phyloP scores from a whole-genome alignment of 2,888 invertebrate species.

The Bugula neritina region DNA sequence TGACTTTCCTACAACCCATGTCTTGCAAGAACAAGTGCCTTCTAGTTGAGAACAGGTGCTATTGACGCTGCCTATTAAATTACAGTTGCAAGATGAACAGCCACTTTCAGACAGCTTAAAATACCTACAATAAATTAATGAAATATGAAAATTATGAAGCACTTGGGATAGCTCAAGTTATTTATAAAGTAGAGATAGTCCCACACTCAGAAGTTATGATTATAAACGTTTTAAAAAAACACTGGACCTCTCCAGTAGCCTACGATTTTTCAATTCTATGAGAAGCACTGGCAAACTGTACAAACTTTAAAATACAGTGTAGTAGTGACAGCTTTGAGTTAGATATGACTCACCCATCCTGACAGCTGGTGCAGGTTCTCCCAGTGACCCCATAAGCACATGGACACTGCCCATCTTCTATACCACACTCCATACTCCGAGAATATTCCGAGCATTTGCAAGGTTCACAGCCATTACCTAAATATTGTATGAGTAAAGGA shows the following conservation, averaged over 20 bases:
- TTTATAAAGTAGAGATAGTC: too few relatives aligned
- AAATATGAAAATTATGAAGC: not conserved
- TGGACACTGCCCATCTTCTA: constrained; percentile 35
- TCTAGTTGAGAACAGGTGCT: constrained; percentile 32
- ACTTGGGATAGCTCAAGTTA: too few relatives aligned
- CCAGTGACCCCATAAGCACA: constrained; percentile 38
- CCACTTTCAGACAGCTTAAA: constrained; percentile 34
- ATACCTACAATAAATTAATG: constrained; percentile 32
- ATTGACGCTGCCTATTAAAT: constrained; percentile 33
- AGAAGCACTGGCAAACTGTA: not conserved
- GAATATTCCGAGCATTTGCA: constrained; percentile 35
- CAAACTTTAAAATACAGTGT: too few relatives aligned
- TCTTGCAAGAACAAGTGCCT: constrained; percentile 35
- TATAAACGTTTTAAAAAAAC: too few relatives aligned
- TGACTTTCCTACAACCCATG: constrained; percentile 35
- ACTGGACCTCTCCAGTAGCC: too few relatives aligned
- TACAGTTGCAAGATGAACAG: constrained; percentile 36
- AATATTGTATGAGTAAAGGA: too few relatives aligned
- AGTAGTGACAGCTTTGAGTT: too few relatives aligned
- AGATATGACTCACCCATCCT: constrained; percentile 32
- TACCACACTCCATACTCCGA: constrained; percentile 33
- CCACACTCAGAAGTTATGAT: too few relatives aligned
- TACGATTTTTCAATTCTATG: too few relatives aligned
- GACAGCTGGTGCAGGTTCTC: constrained; percentile 33
- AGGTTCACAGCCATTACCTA: constrained; percentile 35